phyloP scores from a whole-genome alignment of 1,140 invertebrate genomes.

The Trialeurodes vaporariorum region DNA sequence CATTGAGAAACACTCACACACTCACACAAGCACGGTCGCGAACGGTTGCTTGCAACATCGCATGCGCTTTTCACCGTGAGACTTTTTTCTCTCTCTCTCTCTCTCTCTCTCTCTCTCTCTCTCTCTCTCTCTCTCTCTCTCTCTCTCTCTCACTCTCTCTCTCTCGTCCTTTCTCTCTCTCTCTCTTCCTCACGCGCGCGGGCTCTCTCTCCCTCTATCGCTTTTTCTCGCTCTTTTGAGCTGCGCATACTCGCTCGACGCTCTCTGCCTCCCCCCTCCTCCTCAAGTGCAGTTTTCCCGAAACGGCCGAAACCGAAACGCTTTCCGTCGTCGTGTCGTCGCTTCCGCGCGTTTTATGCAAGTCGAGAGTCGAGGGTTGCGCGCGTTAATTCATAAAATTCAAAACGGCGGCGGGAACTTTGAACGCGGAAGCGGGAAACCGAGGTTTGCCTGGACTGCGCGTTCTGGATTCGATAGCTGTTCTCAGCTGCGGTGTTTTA shows the following conservation, averaged over 20 bases:
- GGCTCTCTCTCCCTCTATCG: not conserved
- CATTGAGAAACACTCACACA: no score
- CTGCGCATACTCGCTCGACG: not conserved
- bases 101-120: not conserved
- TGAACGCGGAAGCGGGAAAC: no score
- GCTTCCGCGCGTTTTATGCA: not conserved
- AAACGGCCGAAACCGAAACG: no score
- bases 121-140: not conserved
- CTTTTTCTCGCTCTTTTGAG: not conserved
- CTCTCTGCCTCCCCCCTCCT: not conserved
- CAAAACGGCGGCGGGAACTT: no score
- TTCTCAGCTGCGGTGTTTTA: no score
- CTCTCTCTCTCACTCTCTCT: not conserved
- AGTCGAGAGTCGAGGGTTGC: no score
- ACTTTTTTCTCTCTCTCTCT: not conserved
- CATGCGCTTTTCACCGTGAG: not conserved
- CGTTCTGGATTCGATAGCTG: no score
- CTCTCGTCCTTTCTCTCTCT: not conserved
- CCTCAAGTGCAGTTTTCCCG: no score
- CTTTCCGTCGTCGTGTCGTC: no score
- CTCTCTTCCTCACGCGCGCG: not conserved
- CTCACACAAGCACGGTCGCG: not conserved
- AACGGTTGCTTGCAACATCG: not conserved
- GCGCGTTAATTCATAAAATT: no score
- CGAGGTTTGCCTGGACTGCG: no score